A percentile compares a stretch with the other conserved stretches of the same genome.
phyloP scores from a whole-genome alignment of 2,888 invertebrate genomes.

The Caradrina kadenii region DNA sequence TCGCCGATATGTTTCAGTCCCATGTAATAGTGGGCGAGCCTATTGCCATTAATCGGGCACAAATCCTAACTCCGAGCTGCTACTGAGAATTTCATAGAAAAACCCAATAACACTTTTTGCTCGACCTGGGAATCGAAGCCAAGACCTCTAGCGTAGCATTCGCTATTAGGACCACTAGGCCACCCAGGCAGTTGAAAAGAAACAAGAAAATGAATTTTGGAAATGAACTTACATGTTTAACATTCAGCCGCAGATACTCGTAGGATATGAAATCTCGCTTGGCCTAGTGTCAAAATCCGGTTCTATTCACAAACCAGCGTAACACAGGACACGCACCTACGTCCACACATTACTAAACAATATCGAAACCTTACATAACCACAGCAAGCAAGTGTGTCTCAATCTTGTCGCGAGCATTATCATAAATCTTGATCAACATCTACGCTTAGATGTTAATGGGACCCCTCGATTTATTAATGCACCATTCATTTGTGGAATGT shows the following conservation, averaged over 20 bases:
- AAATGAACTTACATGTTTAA: neutral
- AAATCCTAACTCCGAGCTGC: too few relatives aligned
- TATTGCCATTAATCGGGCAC: too few relatives aligned
- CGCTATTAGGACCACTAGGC: too few relatives aligned
- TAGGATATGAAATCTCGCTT: slow-evolving; percentile 11
- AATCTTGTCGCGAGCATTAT: slow-evolving; percentile 82
- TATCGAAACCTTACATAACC: slow-evolving; percentile 67
- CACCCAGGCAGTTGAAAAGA: too few relatives aligned
- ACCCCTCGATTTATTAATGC: slow-evolving; percentile 84
- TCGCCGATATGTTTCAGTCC: too few relatives aligned
- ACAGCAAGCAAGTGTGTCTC: slow-evolving; percentile 77
- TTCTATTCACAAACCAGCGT: slow-evolving; percentile 17
- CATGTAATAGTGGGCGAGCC: too few relatives aligned
- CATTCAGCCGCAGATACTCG: neutral
- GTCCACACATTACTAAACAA: slow-evolving; percentile 51
- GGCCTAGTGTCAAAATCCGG: slow-evolving; percentile 16
- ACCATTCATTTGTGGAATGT: slow-evolving; percentile 71
- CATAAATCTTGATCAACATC: slow-evolving; percentile 89
- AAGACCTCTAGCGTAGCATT: too few relatives aligned
- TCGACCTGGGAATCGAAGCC: too few relatives aligned
- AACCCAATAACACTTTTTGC: too few relatives aligned
- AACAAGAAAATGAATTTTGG: neutral
- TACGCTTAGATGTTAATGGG: slow-evolving; percentile 87
- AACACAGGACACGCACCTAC: slow-evolving; percentile 42
- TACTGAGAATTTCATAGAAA: too few relatives aligned